Conservation (phyloP, 2,113 vertebrate species). For the Podarcis raffonei region DNA sequence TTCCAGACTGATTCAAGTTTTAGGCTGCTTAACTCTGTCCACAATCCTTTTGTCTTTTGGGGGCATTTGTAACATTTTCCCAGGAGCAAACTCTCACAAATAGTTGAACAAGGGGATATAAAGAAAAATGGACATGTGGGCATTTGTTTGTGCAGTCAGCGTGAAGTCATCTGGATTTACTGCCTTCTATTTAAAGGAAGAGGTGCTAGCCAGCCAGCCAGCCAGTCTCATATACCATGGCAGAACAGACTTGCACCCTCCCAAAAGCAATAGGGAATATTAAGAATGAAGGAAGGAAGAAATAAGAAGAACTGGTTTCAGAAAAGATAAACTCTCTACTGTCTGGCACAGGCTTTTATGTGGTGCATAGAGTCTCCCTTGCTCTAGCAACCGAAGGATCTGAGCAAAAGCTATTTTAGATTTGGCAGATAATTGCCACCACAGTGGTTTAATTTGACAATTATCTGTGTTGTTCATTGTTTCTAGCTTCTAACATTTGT, state of each 20-base stretch:
- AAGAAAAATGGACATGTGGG: neutral
- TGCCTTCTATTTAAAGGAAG: neutral
- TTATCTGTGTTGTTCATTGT: no score
- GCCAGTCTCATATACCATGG: neutral
- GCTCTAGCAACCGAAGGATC: no score
- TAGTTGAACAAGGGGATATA: neutral
- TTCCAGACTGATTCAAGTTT: neutral
- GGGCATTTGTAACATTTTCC: neutral
- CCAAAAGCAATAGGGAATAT: neutral
- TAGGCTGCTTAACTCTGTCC: neutral
- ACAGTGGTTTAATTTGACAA: no score
- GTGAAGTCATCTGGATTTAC: neutral
- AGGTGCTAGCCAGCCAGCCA: neutral
- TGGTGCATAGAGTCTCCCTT: neutral
- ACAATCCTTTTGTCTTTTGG: neutral
- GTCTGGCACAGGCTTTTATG: neutral
- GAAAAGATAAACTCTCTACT: neutral
- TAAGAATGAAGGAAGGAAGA: neutral
- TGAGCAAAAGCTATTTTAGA: no score
- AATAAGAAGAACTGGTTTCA: neutral
- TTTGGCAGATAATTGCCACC: no score
- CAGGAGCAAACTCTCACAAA: neutral
- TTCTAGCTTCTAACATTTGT: no score
- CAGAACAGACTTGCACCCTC: neutral
- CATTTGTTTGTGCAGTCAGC: neutral